These are phyloP conservation scores for Apotomis capreana DNA, from an alignment of 2,888 invertebrate species.

Conservation along the genomic window DNA sequence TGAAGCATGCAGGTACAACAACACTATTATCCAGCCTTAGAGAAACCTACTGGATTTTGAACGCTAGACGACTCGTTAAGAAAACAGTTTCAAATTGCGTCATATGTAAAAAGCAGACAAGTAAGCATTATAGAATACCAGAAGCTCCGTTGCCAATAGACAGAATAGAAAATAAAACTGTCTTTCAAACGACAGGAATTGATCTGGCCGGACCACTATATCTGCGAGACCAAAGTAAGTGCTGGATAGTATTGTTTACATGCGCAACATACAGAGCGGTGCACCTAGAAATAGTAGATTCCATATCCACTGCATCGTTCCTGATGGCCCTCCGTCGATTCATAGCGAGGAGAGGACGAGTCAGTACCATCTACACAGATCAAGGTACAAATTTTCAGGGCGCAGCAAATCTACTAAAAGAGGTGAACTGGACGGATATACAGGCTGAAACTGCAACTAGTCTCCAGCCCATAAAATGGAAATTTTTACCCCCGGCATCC, in stretches of 20 bases:
- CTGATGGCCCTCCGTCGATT: background rate
- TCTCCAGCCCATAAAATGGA: no score
- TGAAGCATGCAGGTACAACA: slow-evolving; percentile 2
- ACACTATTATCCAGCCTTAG: background rate
- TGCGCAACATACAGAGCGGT: slow-evolving; percentile 20
- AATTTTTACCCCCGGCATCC: background rate
- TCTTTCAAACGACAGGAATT: slow-evolving; percentile 10
- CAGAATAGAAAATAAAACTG: background rate
- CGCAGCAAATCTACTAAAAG: no score
- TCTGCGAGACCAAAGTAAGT: background rate
- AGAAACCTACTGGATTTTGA: slow-evolving; percentile 1
- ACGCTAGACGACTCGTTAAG: background rate
- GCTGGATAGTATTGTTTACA: slow-evolving; percentile 19
- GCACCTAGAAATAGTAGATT: slow-evolving; percentile 8
- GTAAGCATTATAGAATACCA: background rate
- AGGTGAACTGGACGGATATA: no score
- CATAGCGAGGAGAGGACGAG: slow-evolving; percentile 22
- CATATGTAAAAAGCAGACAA: background rate
- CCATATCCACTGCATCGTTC: background rate
- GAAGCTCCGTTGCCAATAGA: slow-evolving; percentile 9
- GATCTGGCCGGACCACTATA: slow-evolving; percentile 18
- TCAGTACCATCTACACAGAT: no score
- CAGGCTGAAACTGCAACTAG: no score
- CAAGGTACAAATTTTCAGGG: no score
- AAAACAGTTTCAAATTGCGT: background rate